Conservation (phyloP, 2,113 vertebrate genomes). For the Pseudorectes ferrugineus region DNA sequence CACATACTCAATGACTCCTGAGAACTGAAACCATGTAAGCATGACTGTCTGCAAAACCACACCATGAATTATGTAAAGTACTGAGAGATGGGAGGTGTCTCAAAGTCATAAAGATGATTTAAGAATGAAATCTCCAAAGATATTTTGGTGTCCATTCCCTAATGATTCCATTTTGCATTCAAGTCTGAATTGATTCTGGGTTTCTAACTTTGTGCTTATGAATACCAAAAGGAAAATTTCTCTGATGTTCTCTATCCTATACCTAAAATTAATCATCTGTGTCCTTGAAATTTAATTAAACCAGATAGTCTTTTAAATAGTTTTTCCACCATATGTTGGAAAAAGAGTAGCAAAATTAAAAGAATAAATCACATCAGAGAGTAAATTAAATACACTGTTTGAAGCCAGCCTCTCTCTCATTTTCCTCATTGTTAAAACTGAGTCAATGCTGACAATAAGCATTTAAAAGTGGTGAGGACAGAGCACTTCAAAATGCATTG, state of each 20-base stretch:
- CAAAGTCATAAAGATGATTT: neutral
- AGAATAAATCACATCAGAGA: slow-evolving; percentile 44
- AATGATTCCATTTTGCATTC: neutral
- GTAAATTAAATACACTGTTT: slow-evolving; percentile 13
- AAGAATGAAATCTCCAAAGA: neutral
- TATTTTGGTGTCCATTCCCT: neutral
- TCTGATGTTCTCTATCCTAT: slow-evolving; percentile 24
- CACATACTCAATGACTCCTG: neutral
- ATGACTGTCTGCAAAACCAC: neutral
- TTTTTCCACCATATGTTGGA: slow-evolving; percentile 22
- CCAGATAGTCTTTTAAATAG: slow-evolving; percentile 35
- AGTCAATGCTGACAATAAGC: neutral
- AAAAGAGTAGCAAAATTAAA: slow-evolving; percentile 56
- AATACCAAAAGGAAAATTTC: slow-evolving; percentile 17
- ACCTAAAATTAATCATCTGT: slow-evolving; percentile 5
- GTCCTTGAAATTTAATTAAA: slow-evolving; percentile 59
- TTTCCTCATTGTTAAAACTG: slow-evolving; percentile 4
- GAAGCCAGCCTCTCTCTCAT: neutral
- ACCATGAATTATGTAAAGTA: neutral
- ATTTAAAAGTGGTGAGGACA: neutral
- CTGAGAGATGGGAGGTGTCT: neutral
- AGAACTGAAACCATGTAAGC: neutral
- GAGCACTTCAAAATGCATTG: neutral
- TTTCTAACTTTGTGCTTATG: neutral
- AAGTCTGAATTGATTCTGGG: neutral